Base-by-base conservation (phyloP, 2,113 vertebrate genomes). In the Ctenodactylus gundi region DNA sequence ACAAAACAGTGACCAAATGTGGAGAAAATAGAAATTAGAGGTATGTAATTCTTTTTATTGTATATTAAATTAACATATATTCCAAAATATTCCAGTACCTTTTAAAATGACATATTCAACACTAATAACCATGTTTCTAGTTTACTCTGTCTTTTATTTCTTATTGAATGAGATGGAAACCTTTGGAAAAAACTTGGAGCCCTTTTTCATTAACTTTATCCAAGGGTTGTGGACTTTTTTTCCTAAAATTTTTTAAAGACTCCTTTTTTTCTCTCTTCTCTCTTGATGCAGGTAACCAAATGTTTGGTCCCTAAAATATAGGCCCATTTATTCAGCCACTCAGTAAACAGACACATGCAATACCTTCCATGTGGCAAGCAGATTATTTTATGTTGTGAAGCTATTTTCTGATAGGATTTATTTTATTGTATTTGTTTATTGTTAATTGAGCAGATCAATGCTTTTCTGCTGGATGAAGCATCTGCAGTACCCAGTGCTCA, bases 331-430 rank as follows among this genome's bases (percentile, higher is more conserved):
- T 85, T 88, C 77, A 87, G 53, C 88, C 62, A 76, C 12, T 62
- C 58, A 76, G 3, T 85, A 31, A 88, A 75, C 25, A 88, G 67
- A 77, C 6, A 64, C 27, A 62, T 25, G 75, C 76, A 86, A 49
- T 91, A 29, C 8, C 7, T 78, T 76, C 46, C 41, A n/a, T 81
- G 72, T 80, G 72, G 20, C 57, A 91, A 90, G 23, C 36, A 90
- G 44, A 72, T 81, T 85, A 67, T 39, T 94, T 88, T 78, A 60
- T 82, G 20, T 68, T 86, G 3, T n/a, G 77, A 88, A 81, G 21
- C 92, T 83, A 85, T 41, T 77, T 95, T 78, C 34, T 55, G 18
- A 23, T 93, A 72, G 53, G 77, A 12, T 90, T 88, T 90, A 81
- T 65, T 83, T 65, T 67, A 53, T 77, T 72, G 18, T 76, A 60